phyloP scores from a whole-genome alignment of 2,888 invertebrate genomes.

The Zaprionus bogoriensis region DNA sequence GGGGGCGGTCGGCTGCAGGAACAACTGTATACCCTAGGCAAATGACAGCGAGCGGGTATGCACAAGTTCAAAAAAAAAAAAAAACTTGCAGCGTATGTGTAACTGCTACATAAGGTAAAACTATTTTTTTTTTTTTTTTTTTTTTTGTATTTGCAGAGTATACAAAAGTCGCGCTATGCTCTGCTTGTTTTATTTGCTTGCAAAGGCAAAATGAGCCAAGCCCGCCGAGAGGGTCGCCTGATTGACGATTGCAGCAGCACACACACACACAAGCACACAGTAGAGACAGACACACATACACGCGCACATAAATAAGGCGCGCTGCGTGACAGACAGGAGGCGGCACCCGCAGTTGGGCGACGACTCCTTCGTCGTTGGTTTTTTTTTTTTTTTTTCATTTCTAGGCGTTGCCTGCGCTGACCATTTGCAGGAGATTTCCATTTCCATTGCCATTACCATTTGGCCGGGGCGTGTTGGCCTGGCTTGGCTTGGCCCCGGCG shows the following conservation, averaged over 20 bases:
- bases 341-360: constrained; percentile 3
- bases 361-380: constrained; percentile 4
- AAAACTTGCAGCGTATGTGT: too few relatives aligned
- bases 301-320: constrained; percentile 43
- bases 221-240: constrained; percentile 6
- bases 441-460: constrained; percentile 25
- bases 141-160: not conserved
- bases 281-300: constrained; percentile 16
- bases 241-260: constrained; percentile 27
- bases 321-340: constrained; percentile 42
- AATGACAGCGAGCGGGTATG: too few relatives aligned
- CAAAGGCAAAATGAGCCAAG: not conserved
- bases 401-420: constrained; percentile 64
- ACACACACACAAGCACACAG: not conserved
- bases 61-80: too few relatives aligned
- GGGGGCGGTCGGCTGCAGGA: constrained; percentile 34
- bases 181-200: not conserved
- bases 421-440: constrained; percentile 46
- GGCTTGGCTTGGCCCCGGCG: too few relatives aligned
- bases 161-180: not conserved
- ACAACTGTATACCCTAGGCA: constrained; percentile 1
- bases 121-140: too few relatives aligned
- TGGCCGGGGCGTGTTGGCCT: constrained; percentile 45
- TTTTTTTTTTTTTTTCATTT: constrained; percentile 20
- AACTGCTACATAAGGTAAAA: too few relatives aligned